Evolutionary conservation across 2,797 vertebrate species (phyloP).

Genomic region (Bothrops alternatus): DNA sequence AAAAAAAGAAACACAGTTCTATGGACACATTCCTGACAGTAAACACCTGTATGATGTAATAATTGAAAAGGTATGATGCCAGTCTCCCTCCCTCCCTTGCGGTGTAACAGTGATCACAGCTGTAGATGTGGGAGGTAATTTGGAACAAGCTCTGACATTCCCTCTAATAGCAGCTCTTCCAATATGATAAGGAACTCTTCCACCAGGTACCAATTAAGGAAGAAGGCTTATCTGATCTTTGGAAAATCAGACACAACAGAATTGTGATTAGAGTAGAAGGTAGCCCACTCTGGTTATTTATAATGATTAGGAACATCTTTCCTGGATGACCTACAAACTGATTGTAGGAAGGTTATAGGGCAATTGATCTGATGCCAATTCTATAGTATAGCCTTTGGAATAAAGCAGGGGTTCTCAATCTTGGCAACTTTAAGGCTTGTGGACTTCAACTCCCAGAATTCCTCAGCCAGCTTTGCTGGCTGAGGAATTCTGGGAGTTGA

Average conservation of each 20-base stretch:
- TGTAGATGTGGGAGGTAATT: neutral
- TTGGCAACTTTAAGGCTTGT: too few relatives aligned
- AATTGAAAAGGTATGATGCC: neutral
- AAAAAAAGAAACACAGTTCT: neutral
- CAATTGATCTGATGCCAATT: neutral
- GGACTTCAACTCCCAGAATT: too few relatives aligned
- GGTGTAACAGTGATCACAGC: neutral
- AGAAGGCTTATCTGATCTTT: neutral
- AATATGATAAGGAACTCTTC: neutral
- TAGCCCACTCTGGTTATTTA: neutral
- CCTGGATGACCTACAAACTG: neutral
- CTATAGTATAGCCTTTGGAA: neutral
- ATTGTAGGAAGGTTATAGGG: neutral
- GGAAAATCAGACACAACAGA: neutral
- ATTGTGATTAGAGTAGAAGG: neutral
- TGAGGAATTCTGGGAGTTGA: too few relatives aligned
- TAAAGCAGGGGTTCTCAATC: too few relatives aligned
- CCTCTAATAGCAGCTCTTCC: neutral
- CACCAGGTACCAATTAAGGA: neutral
- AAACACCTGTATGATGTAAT: neutral
- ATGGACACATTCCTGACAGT: neutral
- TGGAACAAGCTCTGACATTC: neutral
- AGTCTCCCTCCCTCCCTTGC: neutral
- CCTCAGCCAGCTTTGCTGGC: too few relatives aligned
- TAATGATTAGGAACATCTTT: neutral